phyloP scores from a whole-genome alignment of 2,113 vertebrate genomes.

The Eonycteris spelaea region DNA sequence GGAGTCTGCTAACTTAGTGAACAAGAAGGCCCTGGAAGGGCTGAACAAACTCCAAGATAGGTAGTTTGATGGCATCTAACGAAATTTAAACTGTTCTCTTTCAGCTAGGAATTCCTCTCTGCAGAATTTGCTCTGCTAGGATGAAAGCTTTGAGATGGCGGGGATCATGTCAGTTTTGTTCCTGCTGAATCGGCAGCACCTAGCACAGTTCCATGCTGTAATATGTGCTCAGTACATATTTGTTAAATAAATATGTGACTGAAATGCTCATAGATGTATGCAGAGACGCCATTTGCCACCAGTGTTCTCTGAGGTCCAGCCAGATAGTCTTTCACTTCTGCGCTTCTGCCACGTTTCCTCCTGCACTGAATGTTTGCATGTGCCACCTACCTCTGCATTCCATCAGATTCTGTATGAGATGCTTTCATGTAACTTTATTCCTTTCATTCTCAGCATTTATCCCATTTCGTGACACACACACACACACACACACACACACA shows the following conservation, averaged over 20 bases:
- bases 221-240: not conserved
- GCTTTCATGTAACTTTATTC: not conserved
- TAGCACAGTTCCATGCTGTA: not conserved
- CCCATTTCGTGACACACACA: not conserved
- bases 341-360: rapidly evolving
- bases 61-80: not conserved
- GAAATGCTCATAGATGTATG: not conserved
- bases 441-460: not conserved
- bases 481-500: no score
- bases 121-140: not conserved
- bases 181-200: not conserved
- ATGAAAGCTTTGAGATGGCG: not conserved
- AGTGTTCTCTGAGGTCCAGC: not conserved
- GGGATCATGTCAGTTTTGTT: not conserved
- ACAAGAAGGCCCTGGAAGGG: not conserved
- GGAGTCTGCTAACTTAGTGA: not conserved
- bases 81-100: not conserved
- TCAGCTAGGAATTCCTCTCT: not conserved
- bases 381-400: not conserved
- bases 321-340: no score
- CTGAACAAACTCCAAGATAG: not conserved
- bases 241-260: not conserved
- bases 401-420: not conserved
- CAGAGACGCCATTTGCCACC: not conserved
- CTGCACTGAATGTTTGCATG: not conserved